Evolutionary conservation across 2,797 vertebrate species (phyloP).

Genomic region (Paratrypauchen microcephalus): DNA sequence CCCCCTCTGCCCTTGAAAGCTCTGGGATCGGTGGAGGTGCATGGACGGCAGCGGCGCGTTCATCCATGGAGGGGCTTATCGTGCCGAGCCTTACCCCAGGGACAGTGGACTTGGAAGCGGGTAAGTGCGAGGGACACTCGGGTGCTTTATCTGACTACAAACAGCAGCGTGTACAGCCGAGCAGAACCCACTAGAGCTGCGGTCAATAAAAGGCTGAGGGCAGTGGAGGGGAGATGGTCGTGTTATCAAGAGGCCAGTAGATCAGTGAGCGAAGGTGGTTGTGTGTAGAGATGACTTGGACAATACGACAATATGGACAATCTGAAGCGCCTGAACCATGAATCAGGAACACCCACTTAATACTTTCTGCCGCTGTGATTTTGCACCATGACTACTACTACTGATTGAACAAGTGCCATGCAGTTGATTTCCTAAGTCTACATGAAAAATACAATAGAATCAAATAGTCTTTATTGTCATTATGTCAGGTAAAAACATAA

Average conservation of each 20-base stretch:
- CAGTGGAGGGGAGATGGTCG: background rate
- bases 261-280: too few species aligned
- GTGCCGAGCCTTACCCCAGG: background rate
- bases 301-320: too few species aligned
- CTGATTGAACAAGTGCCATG: too few species aligned
- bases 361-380: too few species aligned
- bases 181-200: background rate
- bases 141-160: background rate
- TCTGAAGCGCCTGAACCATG: too few species aligned
- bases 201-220: constrained; percentile 1
- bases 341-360: too few species aligned
- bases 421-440: too few species aligned
- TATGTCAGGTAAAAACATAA: too few species aligned
- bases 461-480: too few species aligned
- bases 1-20: constrained; percentile 3
- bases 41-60: background rate
- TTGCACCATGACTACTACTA: too few species aligned
- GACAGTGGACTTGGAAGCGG: constrained; percentile 3
- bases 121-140: background rate
- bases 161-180: background rate
- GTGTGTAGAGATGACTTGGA: background rate
- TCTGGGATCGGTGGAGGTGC: background rate
- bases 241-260: background rate
- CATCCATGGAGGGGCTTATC: constrained; percentile 7
- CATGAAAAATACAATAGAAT: too few species aligned